These are phyloP conservation scores for Thunnus maccoyii DNA, from an alignment of 2,113 vertebrate genomes.

Conservation along the genomic window DNA sequence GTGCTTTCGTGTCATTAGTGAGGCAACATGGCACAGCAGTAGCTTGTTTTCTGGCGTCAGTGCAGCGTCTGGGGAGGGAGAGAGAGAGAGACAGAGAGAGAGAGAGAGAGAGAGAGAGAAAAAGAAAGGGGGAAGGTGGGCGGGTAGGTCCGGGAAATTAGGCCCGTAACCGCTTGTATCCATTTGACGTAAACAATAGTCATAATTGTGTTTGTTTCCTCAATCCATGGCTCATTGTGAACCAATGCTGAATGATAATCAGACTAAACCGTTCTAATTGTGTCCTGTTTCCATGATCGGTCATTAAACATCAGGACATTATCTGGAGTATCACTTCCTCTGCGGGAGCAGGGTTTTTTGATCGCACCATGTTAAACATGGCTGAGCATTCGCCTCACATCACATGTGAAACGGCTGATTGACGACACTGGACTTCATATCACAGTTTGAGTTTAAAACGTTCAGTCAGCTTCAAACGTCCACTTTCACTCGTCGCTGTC, in stretches of 20 bases:
- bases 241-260: constrained; percentile 67
- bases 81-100: constrained; percentile 6
- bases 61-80: constrained; percentile 16
- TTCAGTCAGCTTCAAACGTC: neutral
- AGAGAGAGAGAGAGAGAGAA: constrained; percentile 1
- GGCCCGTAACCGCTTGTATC: constrained; percentile 26
- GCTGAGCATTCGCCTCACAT: neutral
- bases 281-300: constrained; percentile 25
- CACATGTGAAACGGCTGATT: neutral
- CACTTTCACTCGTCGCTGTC: neutral
- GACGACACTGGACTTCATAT: neutral
- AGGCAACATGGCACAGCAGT: neutral
- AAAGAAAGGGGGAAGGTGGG: neutral
- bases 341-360: constrained; percentile 6
- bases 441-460: neutral
- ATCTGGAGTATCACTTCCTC: constrained; percentile 11
- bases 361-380: neutral
- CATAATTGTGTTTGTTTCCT: constrained; percentile 42
- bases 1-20: constrained; percentile 3
- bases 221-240: constrained; percentile 42
- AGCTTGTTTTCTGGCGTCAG: neutral
- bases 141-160: neutral
- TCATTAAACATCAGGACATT: constrained; percentile 34
- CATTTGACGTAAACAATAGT: constrained; percentile 17
- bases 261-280: constrained; percentile 33